A percentile compares a stretch with the other conserved stretches of the same genome.
These are phyloP conservation scores for Nemotelus pantherinus DNA, from an alignment of 2,888 invertebrate genomes.

Conservation along the genomic window DNA sequence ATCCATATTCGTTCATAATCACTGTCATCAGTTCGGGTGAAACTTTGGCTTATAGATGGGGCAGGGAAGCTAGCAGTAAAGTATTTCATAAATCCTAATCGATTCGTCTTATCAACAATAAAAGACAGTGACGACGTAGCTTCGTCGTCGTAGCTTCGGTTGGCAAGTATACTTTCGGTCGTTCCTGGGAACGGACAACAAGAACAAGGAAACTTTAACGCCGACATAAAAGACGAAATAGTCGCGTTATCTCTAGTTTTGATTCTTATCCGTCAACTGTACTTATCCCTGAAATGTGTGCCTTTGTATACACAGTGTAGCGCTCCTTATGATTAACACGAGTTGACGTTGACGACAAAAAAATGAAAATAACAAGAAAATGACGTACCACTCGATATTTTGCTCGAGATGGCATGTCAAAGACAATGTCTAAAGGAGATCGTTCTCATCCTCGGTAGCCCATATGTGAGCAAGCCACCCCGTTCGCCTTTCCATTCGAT, in stretches of 20 bases:
- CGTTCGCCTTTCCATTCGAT: not conserved
- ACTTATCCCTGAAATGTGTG: slow-evolving; percentile 15
- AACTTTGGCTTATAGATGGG: not conserved
- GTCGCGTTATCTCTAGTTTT: slow-evolving; percentile 40
- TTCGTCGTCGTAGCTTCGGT: no score
- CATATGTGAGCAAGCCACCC: not conserved
- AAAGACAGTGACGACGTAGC: slow-evolving; percentile 20
- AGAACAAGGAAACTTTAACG: slow-evolving; percentile 3
- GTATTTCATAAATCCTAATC: slow-evolving; percentile 44
- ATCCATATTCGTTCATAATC: slow-evolving; percentile 38
- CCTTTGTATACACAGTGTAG: not conserved
- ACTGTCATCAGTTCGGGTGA: slow-evolving; percentile 10
- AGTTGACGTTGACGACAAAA: slow-evolving; percentile 21
- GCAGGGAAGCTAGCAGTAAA: not conserved
- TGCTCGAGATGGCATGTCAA: slow-evolving; percentile 2
- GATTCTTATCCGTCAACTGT: slow-evolving; percentile 42
- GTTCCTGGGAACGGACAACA: not conserved
- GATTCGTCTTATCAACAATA: slow-evolving; percentile 40
- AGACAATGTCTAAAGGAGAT: not conserved
- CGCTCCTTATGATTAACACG: slow-evolving; percentile 28
- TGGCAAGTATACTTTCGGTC: no score
- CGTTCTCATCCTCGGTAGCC: not conserved
- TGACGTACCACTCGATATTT: no score
- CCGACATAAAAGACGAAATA: slow-evolving; percentile 26
- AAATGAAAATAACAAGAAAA: not conserved